These are phyloP conservation scores for silkworm (Bombyx mori) DNA, from an alignment of 1,140 invertebrate genomes.

Conservation along the genomic window DNA sequence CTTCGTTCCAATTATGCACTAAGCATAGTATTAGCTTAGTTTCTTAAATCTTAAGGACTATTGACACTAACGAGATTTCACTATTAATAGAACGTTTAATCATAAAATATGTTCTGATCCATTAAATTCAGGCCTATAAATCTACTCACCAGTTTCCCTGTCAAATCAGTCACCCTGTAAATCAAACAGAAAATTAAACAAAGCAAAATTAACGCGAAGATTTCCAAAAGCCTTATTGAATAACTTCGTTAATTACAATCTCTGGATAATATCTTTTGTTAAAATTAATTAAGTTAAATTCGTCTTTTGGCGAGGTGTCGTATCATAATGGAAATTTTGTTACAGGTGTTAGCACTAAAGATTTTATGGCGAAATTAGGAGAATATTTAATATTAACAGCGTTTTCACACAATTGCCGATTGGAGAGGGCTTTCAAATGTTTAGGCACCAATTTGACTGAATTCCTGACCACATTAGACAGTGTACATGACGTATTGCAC, in stretches of 20 bases:
- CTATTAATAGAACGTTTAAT: background rate
- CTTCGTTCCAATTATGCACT: too few relatives aligned
- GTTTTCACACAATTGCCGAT: constrained; percentile 58
- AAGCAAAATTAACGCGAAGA: constrained; percentile 1
- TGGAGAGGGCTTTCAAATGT: constrained; percentile 60
- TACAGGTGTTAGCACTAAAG: constrained; percentile 58
- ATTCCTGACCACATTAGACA: constrained; percentile 75
- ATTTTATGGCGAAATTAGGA: constrained; percentile 64
- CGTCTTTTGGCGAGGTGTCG: background rate
- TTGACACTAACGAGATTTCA: too few relatives aligned
- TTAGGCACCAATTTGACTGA: constrained; percentile 61
- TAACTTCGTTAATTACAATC: constrained; percentile 7
- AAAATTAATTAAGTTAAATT: constrained; percentile 7
- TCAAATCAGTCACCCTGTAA: background rate
- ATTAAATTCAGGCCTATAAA: too few relatives aligned
- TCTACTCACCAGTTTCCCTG: too few relatives aligned
- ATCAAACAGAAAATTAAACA: background rate
- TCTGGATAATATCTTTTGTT: constrained; percentile 5
- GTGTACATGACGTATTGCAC: constrained; percentile 90
- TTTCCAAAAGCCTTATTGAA: constrained; percentile 4
- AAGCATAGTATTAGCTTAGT: too few relatives aligned
- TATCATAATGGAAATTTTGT: constrained; percentile 23
- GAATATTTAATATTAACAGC: constrained; percentile 67
- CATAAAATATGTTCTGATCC: background rate
- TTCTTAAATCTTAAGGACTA: too few relatives aligned